These are phyloP conservation scores for Ormyrus nitidulus DNA, from an alignment of 2,888 invertebrate genomes.

Conservation along the genomic window DNA sequence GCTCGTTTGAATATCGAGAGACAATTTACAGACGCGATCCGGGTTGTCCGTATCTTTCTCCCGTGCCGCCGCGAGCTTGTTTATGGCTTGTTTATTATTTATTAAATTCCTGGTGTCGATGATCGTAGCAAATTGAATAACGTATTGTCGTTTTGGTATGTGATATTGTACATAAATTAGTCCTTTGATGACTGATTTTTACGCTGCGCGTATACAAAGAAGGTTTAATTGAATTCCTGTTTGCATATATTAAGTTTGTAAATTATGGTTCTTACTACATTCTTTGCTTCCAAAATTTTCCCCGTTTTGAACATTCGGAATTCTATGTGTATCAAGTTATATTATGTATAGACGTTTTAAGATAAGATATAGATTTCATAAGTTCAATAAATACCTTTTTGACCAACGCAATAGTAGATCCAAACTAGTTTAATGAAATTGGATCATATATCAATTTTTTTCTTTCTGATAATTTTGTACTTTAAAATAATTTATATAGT, in stretches of 20 bases:
- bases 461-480: too few relatives aligned
- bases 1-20: conserved; percentile 7
- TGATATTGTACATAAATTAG: background rate
- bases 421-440: too few relatives aligned
- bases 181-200: too few relatives aligned
- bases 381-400: background rate
- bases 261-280: too few relatives aligned
- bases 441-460: too few relatives aligned
- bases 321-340: background rate
- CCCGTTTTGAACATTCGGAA: too few relatives aligned
- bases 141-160: conserved; percentile 7
- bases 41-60: background rate
- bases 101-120: conserved; percentile 11
- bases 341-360: background rate
- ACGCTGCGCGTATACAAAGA: too few relatives aligned
- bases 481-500: too few relatives aligned
- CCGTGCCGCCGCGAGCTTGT: conserved; percentile 15
- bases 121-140: background rate
- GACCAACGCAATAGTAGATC: background rate
- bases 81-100: conserved; percentile 24
- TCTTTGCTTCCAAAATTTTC: too few relatives aligned
- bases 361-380: background rate
- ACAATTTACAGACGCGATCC: conserved; percentile 2
- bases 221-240: too few relatives aligned
- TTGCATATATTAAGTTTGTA: too few relatives aligned